These are phyloP conservation scores for Iguana delicatissima DNA, from an alignment of 2,797 vertebrate species.

Conservation along the genomic window DNA sequence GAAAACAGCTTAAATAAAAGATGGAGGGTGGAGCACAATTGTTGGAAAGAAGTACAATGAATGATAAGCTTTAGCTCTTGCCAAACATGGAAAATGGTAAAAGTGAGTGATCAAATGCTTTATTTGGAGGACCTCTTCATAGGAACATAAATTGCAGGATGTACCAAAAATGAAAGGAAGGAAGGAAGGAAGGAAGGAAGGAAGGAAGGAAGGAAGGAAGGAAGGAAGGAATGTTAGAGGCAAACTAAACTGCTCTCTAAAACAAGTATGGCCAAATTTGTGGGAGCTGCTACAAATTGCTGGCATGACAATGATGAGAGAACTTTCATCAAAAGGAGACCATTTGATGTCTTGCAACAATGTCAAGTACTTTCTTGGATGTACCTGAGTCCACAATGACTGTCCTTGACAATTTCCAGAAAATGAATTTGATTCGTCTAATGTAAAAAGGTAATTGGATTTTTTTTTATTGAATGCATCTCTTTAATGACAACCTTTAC, in stretches of 20 bases:
- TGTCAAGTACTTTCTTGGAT: conserved; percentile 49
- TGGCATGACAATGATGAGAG: conserved; percentile 14
- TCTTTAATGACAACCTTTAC: conserved; percentile 77
- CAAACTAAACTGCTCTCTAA: background rate
- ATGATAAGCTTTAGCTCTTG: background rate
- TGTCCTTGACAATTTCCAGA: conserved; percentile 77
- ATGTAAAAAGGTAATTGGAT: conserved; percentile 82
- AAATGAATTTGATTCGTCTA: conserved; percentile 82
- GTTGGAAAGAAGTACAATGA: background rate
- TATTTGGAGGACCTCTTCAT: too few species aligned
- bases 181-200: too few species aligned
- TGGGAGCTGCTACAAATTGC: conserved; percentile 12
- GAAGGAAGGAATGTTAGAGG: too few species aligned
- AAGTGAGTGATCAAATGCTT: background rate
- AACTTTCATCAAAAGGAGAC: conserved; percentile 18
- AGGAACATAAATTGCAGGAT: background rate
- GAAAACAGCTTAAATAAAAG: background rate
- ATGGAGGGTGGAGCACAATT: background rate
- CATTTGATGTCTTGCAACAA: conserved; percentile 37
- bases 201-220: too few species aligned
- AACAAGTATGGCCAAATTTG: conserved; percentile 16
- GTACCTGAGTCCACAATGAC: conserved; percentile 56
- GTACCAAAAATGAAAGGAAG: background rate
- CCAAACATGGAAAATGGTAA: background rate
- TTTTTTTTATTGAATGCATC: conserved; percentile 78